These are phyloP conservation scores for Sclerodermus sp. DNA, from an alignment of 2,888 invertebrate species.

Conservation along the genomic window DNA sequence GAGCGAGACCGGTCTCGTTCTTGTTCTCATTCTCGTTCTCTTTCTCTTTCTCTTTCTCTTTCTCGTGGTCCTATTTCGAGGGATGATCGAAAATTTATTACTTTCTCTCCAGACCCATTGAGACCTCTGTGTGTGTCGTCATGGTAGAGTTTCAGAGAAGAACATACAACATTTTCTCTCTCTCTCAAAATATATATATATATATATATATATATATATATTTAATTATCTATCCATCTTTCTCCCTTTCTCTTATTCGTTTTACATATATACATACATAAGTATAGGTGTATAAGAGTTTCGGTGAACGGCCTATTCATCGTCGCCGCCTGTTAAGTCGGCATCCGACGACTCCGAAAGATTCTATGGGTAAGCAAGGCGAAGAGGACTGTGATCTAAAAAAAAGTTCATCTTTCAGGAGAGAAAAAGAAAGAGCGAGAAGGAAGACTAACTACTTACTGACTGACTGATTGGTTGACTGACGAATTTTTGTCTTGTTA, in stretches of 20 bases:
- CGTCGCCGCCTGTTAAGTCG: conserved; percentile 28
- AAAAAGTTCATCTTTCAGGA: background rate
- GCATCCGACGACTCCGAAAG: conserved; percentile 22
- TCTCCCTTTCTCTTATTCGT: too few relatives aligned
- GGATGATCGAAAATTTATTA: conserved; percentile 19
- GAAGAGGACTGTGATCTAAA: background rate
- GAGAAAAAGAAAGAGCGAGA: conserved; percentile 3
- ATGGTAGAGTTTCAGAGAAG: too few relatives aligned
- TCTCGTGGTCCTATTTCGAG: conserved; percentile 10
- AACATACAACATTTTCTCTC: too few relatives aligned
- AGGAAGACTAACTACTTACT: conserved; percentile 8
- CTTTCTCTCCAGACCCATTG: conserved; percentile 13
- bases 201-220: too few relatives aligned
- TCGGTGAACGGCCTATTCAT: conserved; percentile 44
- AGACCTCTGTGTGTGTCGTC: conserved; percentile 1
- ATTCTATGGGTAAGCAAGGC: conserved; percentile 2
- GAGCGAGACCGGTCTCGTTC: background rate
- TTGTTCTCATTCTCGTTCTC: conserved; percentile 14
- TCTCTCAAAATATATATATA: too few relatives aligned
- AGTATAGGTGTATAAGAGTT: conserved; percentile 15
- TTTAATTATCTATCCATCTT: too few relatives aligned
- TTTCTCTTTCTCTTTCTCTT: conserved; percentile 7
- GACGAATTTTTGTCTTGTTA: too few relatives aligned
- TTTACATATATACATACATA: too few relatives aligned
- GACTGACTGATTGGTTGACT: conserved; percentile 4